Percentiles rank a stretch among this genome's conserved stretches.
Conservation (phyloP, 2,113 vertebrate genomes). For the Enhydra lutris region DNA sequence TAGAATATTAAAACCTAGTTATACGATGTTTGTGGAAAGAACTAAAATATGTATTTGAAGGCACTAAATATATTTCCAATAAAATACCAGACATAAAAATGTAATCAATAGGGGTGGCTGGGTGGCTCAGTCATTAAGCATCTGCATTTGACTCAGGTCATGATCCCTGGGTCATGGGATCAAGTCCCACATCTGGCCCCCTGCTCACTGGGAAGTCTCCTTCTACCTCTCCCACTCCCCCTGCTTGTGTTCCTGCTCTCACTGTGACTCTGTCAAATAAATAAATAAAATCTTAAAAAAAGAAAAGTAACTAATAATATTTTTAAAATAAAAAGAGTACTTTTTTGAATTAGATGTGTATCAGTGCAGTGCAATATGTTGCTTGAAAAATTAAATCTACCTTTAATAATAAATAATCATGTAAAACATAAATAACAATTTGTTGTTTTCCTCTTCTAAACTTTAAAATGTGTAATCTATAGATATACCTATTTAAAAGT, state of each 20-base stretch:
- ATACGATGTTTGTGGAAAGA: neutral
- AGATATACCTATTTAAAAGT: neutral
- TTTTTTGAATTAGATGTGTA: neutral
- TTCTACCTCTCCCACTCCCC: too few relatives aligned
- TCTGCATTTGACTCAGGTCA: too few relatives aligned
- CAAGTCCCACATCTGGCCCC: too few relatives aligned
- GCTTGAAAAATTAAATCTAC: neutral
- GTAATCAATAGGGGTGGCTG: neutral
- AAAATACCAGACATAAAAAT: neutral
- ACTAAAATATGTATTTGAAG: neutral
- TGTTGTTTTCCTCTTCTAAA: neutral
- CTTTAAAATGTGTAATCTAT: neutral
- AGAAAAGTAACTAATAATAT: neutral
- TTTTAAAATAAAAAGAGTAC: conserved; percentile 3
- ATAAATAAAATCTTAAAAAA: too few relatives aligned
- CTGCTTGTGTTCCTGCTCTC: too few relatives aligned
- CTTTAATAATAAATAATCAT: neutral
- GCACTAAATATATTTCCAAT: neutral
- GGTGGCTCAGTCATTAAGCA: too few relatives aligned
- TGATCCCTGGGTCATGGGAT: too few relatives aligned
- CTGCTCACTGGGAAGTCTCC: too few relatives aligned
- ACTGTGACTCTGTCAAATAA: too few relatives aligned
- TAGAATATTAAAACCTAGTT: neutral
- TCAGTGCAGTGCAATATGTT: neutral
- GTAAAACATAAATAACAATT: neutral